Conservation (phyloP, 2,888 invertebrate species). For the Drosophila basisetae region DNA sequence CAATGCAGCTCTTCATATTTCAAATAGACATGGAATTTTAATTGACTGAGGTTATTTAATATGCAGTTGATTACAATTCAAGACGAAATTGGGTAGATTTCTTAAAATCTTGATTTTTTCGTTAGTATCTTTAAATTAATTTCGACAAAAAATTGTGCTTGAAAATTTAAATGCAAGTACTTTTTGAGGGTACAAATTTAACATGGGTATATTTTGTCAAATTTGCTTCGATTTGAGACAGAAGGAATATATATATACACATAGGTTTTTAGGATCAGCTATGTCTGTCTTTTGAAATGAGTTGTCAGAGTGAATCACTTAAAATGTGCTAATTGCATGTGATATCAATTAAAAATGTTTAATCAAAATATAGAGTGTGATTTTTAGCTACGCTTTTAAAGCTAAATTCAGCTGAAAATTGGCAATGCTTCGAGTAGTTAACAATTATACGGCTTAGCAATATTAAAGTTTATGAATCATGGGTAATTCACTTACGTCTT, state of each 20-base stretch:
- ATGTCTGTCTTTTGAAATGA: neutral
- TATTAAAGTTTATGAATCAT: conserved; percentile 42
- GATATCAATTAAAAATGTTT: conserved; percentile 8
- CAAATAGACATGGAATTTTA: neutral
- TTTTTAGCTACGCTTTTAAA: conserved; percentile 8
- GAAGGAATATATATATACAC: neutral
- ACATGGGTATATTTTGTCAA: too few relatives aligned
- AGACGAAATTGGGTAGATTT: neutral
- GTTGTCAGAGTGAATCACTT: neutral
- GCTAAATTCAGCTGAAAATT: conserved; percentile 27
- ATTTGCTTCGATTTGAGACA: neutral
- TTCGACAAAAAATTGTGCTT: too few relatives aligned
- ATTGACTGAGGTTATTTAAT: conserved; percentile 2
- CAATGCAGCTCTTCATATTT: conserved; percentile 5
- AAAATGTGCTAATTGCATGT: conserved; percentile 14
- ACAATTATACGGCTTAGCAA: conserved; percentile 32
- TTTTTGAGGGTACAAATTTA: too few relatives aligned
- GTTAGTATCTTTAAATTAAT: neutral
- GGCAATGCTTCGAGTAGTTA: conserved; percentile 9
- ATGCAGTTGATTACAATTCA: neutral
- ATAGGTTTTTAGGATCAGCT: neutral
- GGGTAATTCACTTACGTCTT: conserved; percentile 22
- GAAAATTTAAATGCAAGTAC: too few relatives aligned
- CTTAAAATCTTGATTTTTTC: neutral
- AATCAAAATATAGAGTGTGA: conserved; percentile 15